Evolutionary conservation across 37 sponge, comb jelly and placozoan genomes (phyloP), one percentile per base, ranked within the genome.

Genomic region (Bolinopsis microptera): DNA sequence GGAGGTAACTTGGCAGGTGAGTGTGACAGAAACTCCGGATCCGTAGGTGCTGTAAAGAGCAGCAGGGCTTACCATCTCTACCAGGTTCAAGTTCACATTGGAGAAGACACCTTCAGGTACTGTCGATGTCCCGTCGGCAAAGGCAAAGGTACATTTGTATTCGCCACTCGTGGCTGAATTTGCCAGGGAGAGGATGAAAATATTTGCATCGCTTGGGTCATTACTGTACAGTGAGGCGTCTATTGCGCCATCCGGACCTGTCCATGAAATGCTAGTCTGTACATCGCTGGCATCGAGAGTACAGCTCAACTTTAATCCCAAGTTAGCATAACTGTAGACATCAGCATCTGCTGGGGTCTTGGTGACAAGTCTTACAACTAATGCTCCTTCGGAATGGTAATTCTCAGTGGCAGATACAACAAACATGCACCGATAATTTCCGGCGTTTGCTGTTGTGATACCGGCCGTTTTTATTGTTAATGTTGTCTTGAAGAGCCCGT

Each of bases 1-100:
- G 75, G 82, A 80, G 35, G 82, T 34, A 5, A 80, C 82, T 22
- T 80, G 37, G 37, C 82, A 80, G 22, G 82, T 80, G 24, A 80
- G 37, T 8, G 82, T 80, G 31, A 80, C 38, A 30, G 35, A 31
- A 3, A 80, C 82, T 36, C 23, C 82, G 33, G 38, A 2, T 28
- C 74, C 74, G 30, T 70, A 70, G 8, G 82, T 80, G 37, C 31
- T 80, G 82, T 80, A 80, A 34, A 80, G 27, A 28, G 75, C 31
- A 28, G 75, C 26, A 8, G 75, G 75, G 31, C 31, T 30, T 8
- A n/a, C 5, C 75, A 72, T 72, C 31, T n/a, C 31, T n/a, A 72
- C n/a, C 3, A 72, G 27, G 75, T 72, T 72, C 26, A 72, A 3
- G 31, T 72, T 72, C n/a, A 72, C 75, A 21, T 72, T 28, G 31